Evolutionary conservation across 2,113 vertebrate genomes (phyloP).

Genomic region (Psittacara wagleri): DNA sequence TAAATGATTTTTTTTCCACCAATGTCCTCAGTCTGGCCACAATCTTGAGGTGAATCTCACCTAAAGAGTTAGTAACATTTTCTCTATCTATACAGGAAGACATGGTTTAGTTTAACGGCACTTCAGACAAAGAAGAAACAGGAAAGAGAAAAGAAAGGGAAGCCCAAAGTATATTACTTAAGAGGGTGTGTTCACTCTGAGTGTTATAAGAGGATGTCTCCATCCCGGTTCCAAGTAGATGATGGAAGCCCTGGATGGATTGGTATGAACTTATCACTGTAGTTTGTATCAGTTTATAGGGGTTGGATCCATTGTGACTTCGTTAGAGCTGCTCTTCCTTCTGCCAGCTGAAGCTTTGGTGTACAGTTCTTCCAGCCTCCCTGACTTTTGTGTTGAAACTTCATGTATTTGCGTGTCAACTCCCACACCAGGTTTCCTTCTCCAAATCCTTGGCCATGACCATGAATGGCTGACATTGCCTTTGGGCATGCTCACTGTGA

Average conservation of each 20-base stretch:
- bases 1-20: constrained; percentile 10
- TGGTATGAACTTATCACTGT: background rate
- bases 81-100: background rate
- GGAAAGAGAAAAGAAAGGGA: rapidly evolving
- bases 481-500: background rate
- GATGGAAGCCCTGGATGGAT: background rate
- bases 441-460: background rate
- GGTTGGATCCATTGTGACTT: background rate
- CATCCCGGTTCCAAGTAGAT: background rate
- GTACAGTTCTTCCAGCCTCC: background rate
- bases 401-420: rapidly evolving
- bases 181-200: background rate
- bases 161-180: background rate
- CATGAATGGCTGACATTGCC: rapidly evolving
- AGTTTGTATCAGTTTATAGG: rapidly evolving
- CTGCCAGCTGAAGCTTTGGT: background rate
- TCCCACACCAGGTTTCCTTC: background rate
- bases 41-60: constrained; percentile 29
- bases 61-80: background rate
- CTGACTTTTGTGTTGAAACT: background rate
- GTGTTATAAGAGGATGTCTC: background rate
- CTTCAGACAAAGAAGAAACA: background rate
- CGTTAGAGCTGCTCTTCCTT: background rate
- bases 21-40: background rate
- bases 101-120: rapidly evolving